These are phyloP conservation scores for Drosophila carrolli DNA, from an alignment of 1,140 invertebrate genomes.

Conservation along the genomic window DNA sequence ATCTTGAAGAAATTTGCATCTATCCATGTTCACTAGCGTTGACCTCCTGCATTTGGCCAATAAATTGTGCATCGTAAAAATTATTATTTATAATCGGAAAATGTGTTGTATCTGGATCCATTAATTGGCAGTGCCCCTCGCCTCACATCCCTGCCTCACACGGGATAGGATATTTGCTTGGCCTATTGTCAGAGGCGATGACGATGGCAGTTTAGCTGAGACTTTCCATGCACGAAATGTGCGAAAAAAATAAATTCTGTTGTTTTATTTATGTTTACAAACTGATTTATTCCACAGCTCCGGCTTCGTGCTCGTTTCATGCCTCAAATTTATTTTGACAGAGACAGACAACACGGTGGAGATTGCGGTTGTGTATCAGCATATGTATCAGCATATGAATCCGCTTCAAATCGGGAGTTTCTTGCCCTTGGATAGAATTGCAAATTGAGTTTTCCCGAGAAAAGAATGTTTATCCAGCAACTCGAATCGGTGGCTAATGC, in stretches of 20 bases:
- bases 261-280: constrained; percentile 77
- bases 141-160: constrained; percentile 1
- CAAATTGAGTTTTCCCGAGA: constrained; percentile 9
- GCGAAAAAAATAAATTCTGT: constrained; percentile 57
- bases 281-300: constrained; percentile 63
- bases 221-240: constrained; percentile 56
- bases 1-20: constrained; percentile 3
- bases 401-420: constrained; percentile 39
- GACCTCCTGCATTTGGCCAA: constrained; percentile 47
- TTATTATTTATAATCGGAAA: constrained; percentile 70
- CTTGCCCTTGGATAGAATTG: constrained; percentile 6
- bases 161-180: constrained; percentile 40
- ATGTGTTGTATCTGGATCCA: constrained; percentile 56
- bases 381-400: constrained; percentile 32
- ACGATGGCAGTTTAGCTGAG: constrained; percentile 34
- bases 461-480: constrained; percentile 21
- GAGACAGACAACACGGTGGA: constrained; percentile 18
- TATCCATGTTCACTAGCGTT: constrained; percentile 36
- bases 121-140: constrained; percentile 40
- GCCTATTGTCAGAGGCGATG: constrained; percentile 39
- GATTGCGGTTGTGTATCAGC: neutral
- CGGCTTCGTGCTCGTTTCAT: constrained; percentile 34
- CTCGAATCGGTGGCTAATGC: constrained; percentile 32
- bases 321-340: constrained; percentile 74
- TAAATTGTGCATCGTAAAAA: constrained; percentile 55